Conservation (phyloP, 2,888 invertebrate genomes). For the Apodemia duryi region DNA sequence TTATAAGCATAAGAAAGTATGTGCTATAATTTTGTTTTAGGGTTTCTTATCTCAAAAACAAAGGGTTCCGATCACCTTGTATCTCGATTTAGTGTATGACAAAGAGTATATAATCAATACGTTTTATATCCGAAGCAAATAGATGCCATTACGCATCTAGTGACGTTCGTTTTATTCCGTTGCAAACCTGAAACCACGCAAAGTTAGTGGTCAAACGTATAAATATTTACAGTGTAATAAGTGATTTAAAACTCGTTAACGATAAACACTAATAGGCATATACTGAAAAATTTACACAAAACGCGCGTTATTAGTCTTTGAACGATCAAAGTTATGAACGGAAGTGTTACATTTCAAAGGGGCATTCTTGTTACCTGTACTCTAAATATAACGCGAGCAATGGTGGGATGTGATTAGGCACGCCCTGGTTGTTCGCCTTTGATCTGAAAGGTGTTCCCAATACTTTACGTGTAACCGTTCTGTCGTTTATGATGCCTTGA, state of each 20-base stretch:
- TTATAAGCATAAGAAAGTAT: too few species aligned
- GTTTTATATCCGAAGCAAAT: too few species aligned
- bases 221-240: too few species aligned
- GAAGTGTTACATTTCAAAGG: constrained; percentile 76
- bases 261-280: constrained; percentile 30
- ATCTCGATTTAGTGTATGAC: too few species aligned
- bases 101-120: too few species aligned
- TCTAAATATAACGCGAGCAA: constrained; percentile 56
- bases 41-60: too few species aligned
- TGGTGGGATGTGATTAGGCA: constrained; percentile 39
- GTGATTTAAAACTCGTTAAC: constrained; percentile 19
- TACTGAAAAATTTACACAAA: constrained; percentile 17
- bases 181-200: too few species aligned
- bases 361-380: constrained; percentile 76
- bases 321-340: constrained; percentile 55
- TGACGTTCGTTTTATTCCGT: too few species aligned
- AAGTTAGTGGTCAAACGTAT: too few species aligned
- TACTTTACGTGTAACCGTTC: constrained; percentile 32
- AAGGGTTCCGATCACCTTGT: too few species aligned
- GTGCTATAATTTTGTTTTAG: too few species aligned
- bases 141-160: too few species aligned
- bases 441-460: constrained; percentile 49
- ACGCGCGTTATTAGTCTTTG: constrained; percentile 35
- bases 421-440: constrained; percentile 52
- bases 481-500: constrained; percentile 14